Percentiles rank a stretch among this genome's conserved stretches.
Conservation (phyloP, 2,113 vertebrate genomes). For the Lasiurus cinereus region DNA sequence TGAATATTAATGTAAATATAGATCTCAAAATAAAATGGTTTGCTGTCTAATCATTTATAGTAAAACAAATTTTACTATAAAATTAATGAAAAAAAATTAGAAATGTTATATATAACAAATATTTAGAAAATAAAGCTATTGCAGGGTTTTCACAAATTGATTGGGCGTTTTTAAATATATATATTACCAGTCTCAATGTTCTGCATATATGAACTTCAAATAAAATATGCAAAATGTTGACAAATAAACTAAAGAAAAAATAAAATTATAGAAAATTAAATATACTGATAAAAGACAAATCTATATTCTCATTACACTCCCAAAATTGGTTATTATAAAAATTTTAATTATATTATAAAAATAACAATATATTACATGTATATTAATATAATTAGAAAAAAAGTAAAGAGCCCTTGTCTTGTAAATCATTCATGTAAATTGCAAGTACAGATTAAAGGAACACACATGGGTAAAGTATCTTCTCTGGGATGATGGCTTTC, state of each 20-base stretch:
- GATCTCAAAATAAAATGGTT: slow-evolving; percentile 66
- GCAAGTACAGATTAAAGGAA: not conserved
- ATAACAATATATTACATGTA: not conserved
- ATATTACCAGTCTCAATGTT: not conserved
- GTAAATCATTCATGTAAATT: not conserved
- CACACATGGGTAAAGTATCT: not conserved
- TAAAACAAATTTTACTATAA: slow-evolving; percentile 5
- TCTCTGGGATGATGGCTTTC: not conserved
- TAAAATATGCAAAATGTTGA: not conserved
- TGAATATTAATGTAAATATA: slow-evolving; percentile 82
- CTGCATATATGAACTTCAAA: not conserved
- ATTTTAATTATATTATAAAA: not conserved
- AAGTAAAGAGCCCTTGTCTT: not conserved
- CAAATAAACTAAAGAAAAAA: not conserved
- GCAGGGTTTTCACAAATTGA: not conserved
- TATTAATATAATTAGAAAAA: not conserved
- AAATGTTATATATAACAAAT: slow-evolving; percentile 50
- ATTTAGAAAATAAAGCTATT: not conserved
- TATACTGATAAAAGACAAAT: not conserved
- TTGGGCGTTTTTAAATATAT: not conserved
- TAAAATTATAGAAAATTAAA: not conserved
- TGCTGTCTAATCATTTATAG: slow-evolving; percentile 77
- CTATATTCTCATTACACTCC: not conserved
- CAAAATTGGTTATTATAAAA: not conserved
- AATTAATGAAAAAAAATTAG: not conserved